Evolutionary conservation across 1,140 invertebrate species (phyloP), one percentile per base, ranked within the genome.

Genomic region (Monomorium pharaonis): DNA sequence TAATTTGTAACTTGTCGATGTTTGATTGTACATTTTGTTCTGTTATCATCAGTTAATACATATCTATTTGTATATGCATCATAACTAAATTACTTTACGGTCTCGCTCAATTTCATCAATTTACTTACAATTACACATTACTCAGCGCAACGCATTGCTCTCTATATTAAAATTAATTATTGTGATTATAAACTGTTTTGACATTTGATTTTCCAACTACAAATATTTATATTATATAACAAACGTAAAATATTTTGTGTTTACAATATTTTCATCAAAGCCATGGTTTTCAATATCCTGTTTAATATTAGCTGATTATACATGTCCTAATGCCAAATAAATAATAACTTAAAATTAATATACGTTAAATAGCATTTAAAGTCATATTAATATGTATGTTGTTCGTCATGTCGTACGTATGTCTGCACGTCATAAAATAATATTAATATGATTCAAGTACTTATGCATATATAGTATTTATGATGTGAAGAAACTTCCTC

Each of bases 21-120:
- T 58, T 58, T 74, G 37, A 81, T 81, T 44, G 67, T 18, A 74
- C 14, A 21, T 58, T 83, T 80, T 51, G 16, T 21, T 33, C 27
- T 33, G 37, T 60, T 74, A 83, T 2, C 4, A 7, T 58, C 37
- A 63, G 30, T 51, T 51, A 65, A 74, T 74, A 10, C 18, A 21
- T 21, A 58, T 30, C 24, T 74, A 74, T 58, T 44, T 18, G 6
- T 14, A 33, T 3, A 0, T 24, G 2, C 27, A 42, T n/a, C n/a
- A 24, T 30, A 72, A 74, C 44, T 72, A 7, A 70, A 81, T 72
- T 72, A 72, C 14, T 81, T 44, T 18, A 69, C 21, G 21, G 3
- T 47, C 27, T 33, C 30, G 44, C 2, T 51, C 24, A 47, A 54
- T 81, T 56, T 24, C 33, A 70, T 56, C 49, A 58, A 74, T 47